Evolutionary conservation across 1,140 invertebrate genomes (phyloP), one percentile per base, ranked within the genome.

Genomic region (Diprion similis): DNA sequence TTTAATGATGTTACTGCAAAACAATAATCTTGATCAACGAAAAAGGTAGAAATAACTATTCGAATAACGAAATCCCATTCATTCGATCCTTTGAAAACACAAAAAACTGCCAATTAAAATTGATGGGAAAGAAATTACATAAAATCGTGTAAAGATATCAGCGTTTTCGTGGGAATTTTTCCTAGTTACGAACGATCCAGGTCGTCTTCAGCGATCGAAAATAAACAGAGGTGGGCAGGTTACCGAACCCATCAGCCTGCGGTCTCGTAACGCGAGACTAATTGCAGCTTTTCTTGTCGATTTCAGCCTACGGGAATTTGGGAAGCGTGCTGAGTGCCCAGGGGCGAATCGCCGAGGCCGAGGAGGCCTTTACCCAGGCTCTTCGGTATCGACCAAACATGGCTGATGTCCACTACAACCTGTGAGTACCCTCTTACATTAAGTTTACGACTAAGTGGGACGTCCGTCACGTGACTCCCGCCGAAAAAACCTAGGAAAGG

Each of bases 331-430:
- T 98, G 71, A 98, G 95, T 85, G 92, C 93, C 24, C 93, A 96
- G 85, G 96, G 95, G 59, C 90, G 95, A 73, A 91, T 92, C 66
- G 90, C 91, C 66, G 96, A 98, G 89, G 97, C 97, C 1, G 96
- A 98, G 88, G 90, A 91, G 82, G 95, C 95, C 37, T 96, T 96
- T 84, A 92, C 94, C 83, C 93, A 93, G 85, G 97, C 97, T 66
- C 91, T 98, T 24, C 91, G 91, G 73, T 93, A 95, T 90, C 91
- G 96, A 86, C 93, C 95, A 75, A 98, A 98, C 88, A 98, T 98
- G 96, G 97, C 97, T 72, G 97, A 98, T 85, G 96, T 98, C 68
- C 96, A 98, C 90, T 98, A 98, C 86, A 98, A 98, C 89, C 89
- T 99, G 97, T 99, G 91, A 98, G 97, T 97, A 89, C n/a, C 51